Base-by-base conservation (phyloP, 2,113 vertebrate genomes). In the Ceyx cyanopectus region DNA sequence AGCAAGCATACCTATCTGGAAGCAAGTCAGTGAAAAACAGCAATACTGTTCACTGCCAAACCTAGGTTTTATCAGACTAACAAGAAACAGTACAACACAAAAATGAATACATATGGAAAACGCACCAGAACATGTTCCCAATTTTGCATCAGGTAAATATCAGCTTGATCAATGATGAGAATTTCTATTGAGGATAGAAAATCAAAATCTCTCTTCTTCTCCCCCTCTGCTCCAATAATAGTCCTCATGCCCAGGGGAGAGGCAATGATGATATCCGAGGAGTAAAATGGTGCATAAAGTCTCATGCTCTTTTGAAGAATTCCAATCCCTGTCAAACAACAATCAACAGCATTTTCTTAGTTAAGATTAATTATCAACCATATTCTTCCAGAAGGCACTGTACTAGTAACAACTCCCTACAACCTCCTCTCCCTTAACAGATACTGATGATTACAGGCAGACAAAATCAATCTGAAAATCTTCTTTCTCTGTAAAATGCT, bases 111-210 rank as follows among this genome's bases (percentile, higher is more conserved):
- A 48, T 2, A n/a, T 0, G 2, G 34, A 65, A 80, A 82, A 74
- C 97, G 91, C 96, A 99, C 99, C 99, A 99, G 93, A 57, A 99
- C 92, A 2, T 99, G 99, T 61, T 99, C 99, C 99, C 99, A 99
- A 82, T 99, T 99, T 97, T 99, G 99, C 99, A 99, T 99, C 90
- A 99, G 98, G 91, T 98, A 98, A 67, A 99, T 95, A n/a, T 99
- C 99, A 7, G 98, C 98, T 95, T 99, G 99, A 91, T 99, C 99
- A 73, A 99, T 96, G 73, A 99, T 95, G 73, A 99, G 98, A 66
- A 99, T 91, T 97, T 99, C 99, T n/a, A 99, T 86, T 11, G 99
- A 99, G 3, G 99, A 99, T 8, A 99, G 96, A 93, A 99, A 99
- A 97, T 99, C 99, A 43, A 98, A 99, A 74, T 99, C 99, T 85